Base-by-base conservation (phyloP, 1,140 invertebrate species). In the Drosophila albomicans region DNA sequence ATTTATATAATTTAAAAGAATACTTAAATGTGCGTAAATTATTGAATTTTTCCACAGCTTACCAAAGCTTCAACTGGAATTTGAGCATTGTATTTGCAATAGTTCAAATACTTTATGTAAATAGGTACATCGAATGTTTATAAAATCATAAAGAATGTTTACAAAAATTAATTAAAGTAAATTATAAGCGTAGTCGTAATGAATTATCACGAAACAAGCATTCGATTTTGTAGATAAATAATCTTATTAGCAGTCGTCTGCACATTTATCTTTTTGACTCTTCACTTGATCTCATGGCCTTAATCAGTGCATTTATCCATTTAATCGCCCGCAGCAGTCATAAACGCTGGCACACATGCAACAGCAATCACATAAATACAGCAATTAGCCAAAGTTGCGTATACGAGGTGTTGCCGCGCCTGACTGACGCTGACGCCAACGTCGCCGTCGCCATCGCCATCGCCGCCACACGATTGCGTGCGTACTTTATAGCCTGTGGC, bases 361-460 rank as follows among this genome's bases (percentile, higher is more conserved):
- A 67, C 16, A 45, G 65, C n/a, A 59, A 77, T 66, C 64, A 49
- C 56, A 54, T 71, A 72, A 72, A 68, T 57, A 48, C 28, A 13
- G 76, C 66, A 79, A 84, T 84, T 84, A 78, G 76, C 48, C 43
- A 45, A 76, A 51, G 59, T 81, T 85, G 67, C 69, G 81, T 71
- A 85, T 85, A 81, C 82, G 81, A 59, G 52, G n/a, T 64, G 75
- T 63, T 65, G 45, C 20, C 35, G 25, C 61, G 13, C 67, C 45
- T 51, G 32, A 15, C 41, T 48, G 41, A 43, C 41, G 41, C 38
- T 41, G 38, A 32, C 32, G 32, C 32, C 7, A 25, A 25, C 20
- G 32, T 5, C 32, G 32, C 32, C 7, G 32, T 5, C 32, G 32
- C 30, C 7, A 1, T 1, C 6, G 30, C 30, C 7, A 5, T 7